phyloP scores from a whole-genome alignment of 1,140 invertebrate genomes.

The Portunus trituberculatus region DNA sequence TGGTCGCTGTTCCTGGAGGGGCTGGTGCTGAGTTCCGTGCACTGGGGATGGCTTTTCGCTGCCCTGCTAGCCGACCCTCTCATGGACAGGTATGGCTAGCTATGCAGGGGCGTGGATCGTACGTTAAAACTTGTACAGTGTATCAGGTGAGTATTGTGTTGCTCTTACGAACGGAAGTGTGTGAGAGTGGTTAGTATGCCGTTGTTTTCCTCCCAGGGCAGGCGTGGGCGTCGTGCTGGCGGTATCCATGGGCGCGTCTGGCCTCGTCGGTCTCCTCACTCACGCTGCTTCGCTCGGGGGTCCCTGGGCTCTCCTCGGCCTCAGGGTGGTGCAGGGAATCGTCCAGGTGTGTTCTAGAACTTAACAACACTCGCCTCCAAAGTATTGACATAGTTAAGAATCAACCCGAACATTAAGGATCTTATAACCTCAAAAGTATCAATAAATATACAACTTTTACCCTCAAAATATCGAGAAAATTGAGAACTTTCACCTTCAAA shows the following conservation, averaged over 20 bases:
- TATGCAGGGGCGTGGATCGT: background rate
- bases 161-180: too few species aligned
- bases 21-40: background rate
- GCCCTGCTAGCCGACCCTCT: background rate
- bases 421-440: too few species aligned
- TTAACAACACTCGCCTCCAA: too few species aligned
- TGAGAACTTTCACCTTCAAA: too few species aligned
- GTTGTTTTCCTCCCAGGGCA: constrained; percentile 3
- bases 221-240: constrained; percentile 33
- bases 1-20: constrained; percentile 3
- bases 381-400: too few species aligned
- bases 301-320: constrained; percentile 40
- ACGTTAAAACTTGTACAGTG: too few species aligned
- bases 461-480: too few species aligned
- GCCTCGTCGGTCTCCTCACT: constrained; percentile 40
- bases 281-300: constrained; percentile 58
- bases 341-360: constrained; percentile 14
- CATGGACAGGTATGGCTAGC: background rate
- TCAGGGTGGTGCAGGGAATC: constrained; percentile 44
- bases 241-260: background rate
- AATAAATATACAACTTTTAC: too few species aligned
- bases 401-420: too few species aligned
- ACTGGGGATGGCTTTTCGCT: constrained; percentile 25
- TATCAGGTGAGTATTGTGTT: too few species aligned
- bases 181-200: background rate